Evolutionary conservation across 2,888 invertebrate genomes (phyloP).

Genomic region (Orthosia gothica): DNA sequence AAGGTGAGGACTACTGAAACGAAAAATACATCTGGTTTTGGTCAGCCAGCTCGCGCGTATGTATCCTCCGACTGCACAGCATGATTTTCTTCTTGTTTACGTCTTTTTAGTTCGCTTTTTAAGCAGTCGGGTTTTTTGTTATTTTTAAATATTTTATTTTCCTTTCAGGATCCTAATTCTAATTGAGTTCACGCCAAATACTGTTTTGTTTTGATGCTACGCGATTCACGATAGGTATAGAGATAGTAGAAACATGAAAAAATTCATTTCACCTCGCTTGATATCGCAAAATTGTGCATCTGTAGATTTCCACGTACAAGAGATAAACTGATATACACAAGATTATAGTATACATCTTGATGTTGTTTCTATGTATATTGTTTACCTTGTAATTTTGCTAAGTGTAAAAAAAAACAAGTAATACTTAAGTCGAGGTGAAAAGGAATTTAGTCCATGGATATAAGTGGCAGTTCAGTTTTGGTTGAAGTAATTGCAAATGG

Average conservation of each 20-base stretch:
- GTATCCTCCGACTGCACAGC: no score
- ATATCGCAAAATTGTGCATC: constrained; percentile 42
- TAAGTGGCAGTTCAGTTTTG: not conserved
- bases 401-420: constrained; percentile 1
- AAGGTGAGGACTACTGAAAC: constrained; percentile 1
- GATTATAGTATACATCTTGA: constrained; percentile 24
- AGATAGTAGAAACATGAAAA: constrained; percentile 3
- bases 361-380: not conserved
- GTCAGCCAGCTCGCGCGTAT: no score
- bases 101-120: no score
- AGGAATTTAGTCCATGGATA: not conserved
- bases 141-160: no score
- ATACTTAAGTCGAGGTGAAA: not conserved
- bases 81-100: no score
- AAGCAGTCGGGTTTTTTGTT: no score
- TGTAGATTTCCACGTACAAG: constrained; percentile 13
- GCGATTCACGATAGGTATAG: not conserved
- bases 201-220: not conserved
- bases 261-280: not conserved
- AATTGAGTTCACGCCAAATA: not conserved
- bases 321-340: constrained; percentile 42
- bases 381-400: not conserved
- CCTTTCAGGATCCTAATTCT: not conserved
- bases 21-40: no score
- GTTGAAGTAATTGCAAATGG: not conserved